phyloP scores from a whole-genome alignment of 1,140 invertebrate species.

The Drosophila littoralis region DNA sequence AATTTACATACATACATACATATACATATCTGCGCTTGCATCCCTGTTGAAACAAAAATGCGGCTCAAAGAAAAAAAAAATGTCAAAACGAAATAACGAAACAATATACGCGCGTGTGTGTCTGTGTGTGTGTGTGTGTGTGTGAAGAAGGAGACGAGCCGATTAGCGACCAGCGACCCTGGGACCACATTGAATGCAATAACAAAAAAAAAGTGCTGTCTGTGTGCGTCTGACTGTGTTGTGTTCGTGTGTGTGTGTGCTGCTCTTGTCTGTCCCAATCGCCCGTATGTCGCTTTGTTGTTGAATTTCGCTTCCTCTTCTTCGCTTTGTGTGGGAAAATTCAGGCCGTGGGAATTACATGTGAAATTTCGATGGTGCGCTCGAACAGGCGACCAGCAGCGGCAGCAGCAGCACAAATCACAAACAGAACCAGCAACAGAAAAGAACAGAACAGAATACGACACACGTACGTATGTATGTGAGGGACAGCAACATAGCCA shows the following conservation, averaged over 20 bases:
- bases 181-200: constrained; percentile 72
- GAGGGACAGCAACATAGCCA: constrained; percentile 41
- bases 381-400: constrained; percentile 79
- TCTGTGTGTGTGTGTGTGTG: constrained; percentile 16
- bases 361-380: constrained; percentile 84
- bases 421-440: constrained; percentile 37
- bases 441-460: constrained; percentile 51
- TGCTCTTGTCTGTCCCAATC: constrained; percentile 48
- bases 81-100: constrained; percentile 29
- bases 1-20: neutral
- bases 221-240: constrained; percentile 22
- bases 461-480: constrained; percentile 11
- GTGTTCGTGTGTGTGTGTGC: constrained; percentile 36
- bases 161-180: constrained; percentile 64
- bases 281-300: constrained; percentile 56
- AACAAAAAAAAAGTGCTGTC: constrained; percentile 47
- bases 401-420: constrained; percentile 15
- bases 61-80: constrained; percentile 26
- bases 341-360: constrained; percentile 84
- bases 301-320: constrained; percentile 75
- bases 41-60: constrained; percentile 28
- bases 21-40: constrained; percentile 5
- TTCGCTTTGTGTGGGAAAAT: constrained; percentile 81
- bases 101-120: constrained; percentile 11
- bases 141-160: constrained; percentile 47